A percentile compares a stretch with the other conserved stretches of the same genome.
Conservation (phyloP, 2,113 vertebrate species). For the Scopus umbretta region DNA sequence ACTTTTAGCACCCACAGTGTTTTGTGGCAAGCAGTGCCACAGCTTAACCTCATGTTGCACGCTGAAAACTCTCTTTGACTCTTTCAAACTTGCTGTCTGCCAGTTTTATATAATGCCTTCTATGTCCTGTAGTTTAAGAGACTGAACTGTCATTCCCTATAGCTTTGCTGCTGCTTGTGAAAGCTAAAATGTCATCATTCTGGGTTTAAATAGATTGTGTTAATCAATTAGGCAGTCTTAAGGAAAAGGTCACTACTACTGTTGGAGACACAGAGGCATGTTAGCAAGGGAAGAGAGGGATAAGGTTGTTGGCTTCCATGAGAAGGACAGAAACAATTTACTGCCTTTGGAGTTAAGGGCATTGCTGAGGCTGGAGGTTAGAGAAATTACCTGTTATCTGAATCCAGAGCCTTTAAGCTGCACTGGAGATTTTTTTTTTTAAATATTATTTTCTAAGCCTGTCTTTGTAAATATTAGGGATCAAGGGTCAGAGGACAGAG, state of each 20-base stretch:
- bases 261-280: not conserved
- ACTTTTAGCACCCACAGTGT: not conserved
- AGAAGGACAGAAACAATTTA: not conserved
- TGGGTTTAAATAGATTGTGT: not conserved
- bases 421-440: not conserved
- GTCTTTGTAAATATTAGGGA: not conserved
- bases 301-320: not conserved
- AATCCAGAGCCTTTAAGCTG: not conserved
- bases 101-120: not conserved
- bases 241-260: not conserved
- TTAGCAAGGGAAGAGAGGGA: not conserved
- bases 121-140: not conserved
- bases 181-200: not conserved
- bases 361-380: not conserved
- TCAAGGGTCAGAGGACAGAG: not conserved
- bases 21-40: not conserved
- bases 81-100: not conserved
- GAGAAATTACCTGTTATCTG: not conserved
- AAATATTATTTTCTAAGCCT: not conserved
- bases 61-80: not conserved
- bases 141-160: not conserved
- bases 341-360: not conserved
- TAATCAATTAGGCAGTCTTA: not conserved
- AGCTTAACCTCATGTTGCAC: not conserved
- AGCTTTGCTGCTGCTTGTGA: not conserved